Conservation (phyloP, 2,888 invertebrate species). For the Leptura quadrifasciata region DNA sequence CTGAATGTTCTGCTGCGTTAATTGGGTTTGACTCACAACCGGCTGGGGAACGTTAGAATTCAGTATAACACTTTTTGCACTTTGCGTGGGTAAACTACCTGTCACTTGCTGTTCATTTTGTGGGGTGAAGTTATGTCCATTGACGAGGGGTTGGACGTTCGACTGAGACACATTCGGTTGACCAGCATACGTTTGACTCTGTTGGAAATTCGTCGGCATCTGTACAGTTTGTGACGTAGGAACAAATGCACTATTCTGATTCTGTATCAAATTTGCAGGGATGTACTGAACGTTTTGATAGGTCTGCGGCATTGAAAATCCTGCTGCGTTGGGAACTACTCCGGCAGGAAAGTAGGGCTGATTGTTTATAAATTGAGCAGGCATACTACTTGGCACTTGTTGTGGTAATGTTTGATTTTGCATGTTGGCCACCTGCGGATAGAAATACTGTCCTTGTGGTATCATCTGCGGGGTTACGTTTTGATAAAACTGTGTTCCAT, state of each 20-base stretch:
- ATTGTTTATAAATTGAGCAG: conserved; percentile 68
- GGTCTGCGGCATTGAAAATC: conserved; percentile 64
- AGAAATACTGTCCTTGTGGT: conserved; percentile 71
- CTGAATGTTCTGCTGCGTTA: conserved; percentile 51
- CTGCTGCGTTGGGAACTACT: conserved; percentile 64
- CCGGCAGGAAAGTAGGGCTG: conserved; percentile 68
- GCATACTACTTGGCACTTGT: conserved; percentile 67
- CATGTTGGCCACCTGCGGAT: conserved; percentile 70
- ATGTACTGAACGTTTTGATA: conserved; percentile 71
- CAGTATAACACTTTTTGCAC: conserved; percentile 68
- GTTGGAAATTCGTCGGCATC: conserved; percentile 68
- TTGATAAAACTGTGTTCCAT: conserved; percentile 66
- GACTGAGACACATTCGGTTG: conserved; percentile 66
- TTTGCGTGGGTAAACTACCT: conserved; percentile 68
- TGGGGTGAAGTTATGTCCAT: conserved; percentile 69
- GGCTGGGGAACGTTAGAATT: conserved; percentile 58
- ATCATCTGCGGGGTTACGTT: conserved; percentile 70
- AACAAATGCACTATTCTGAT: conserved; percentile 71
- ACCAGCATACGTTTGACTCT: conserved; percentile 71
- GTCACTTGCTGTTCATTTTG: conserved; percentile 62
- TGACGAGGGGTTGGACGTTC: conserved; percentile 68
- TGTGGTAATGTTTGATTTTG: conserved; percentile 69
- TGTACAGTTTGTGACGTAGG: conserved; percentile 70
- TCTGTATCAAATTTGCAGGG: conserved; percentile 69
- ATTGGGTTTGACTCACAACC: conserved; percentile 50